Evolutionary conservation across 2,797 vertebrate genomes (phyloP).

Genomic region (Sebastolobus altivelis): DNA sequence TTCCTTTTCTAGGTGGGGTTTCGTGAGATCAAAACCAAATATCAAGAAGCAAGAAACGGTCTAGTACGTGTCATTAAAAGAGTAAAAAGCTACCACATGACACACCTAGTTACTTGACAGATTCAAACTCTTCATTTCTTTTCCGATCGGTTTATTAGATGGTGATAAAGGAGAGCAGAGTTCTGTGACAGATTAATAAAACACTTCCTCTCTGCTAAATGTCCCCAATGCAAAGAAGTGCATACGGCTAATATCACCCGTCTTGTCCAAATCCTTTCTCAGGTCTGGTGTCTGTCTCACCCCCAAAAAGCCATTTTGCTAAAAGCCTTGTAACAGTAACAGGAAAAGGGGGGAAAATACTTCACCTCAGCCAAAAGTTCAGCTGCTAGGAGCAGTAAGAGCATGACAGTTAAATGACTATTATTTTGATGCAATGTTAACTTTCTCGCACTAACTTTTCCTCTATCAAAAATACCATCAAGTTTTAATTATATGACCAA

Average conservation of each 20-base stretch:
- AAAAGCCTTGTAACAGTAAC: constrained; percentile 32
- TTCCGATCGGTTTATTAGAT: background rate
- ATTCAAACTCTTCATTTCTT: constrained; percentile 6
- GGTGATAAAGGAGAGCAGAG: constrained; percentile 16
- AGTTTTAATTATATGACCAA: background rate
- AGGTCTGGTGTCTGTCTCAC: constrained; percentile 56
- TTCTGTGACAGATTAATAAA: constrained; percentile 40
- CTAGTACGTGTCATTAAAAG: background rate
- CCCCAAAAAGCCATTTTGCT: constrained; percentile 10
- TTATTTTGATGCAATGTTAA: background rate
- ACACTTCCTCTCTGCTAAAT: constrained; percentile 51
- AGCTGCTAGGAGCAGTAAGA: background rate
- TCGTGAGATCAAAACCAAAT: background rate
- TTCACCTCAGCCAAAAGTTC: constrained; percentile 22
- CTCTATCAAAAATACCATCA: background rate
- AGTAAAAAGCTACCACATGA: background rate
- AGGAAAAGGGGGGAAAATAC: constrained; percentile 41
- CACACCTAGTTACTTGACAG: background rate
- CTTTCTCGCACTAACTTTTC: background rate
- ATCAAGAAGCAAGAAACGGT: background rate
- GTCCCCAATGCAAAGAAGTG: constrained; percentile 27
- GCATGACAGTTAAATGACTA: background rate
- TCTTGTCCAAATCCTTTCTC: constrained; percentile 22
- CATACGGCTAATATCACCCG: constrained; percentile 49
- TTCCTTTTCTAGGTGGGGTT: background rate